Conservation (phyloP, 1,140 invertebrate species). For the Papilio helenus region DNA sequence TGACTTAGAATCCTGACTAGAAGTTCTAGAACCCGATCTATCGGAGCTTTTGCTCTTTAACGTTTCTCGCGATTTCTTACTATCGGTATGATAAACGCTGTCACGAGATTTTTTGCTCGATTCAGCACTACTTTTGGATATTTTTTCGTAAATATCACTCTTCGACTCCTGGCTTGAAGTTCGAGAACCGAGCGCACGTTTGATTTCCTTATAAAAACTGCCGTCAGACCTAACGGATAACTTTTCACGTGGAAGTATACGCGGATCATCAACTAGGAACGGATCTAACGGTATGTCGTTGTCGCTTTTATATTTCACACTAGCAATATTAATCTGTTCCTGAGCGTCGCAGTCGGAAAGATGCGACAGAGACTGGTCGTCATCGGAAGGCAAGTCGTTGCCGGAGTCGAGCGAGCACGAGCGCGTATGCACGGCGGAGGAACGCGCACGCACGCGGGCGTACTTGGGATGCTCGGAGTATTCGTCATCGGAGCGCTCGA, state of each 20-base stretch:
- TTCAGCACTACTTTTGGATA: constrained; percentile 85
- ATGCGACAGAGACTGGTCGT: constrained; percentile 84
- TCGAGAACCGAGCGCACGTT: constrained; percentile 84
- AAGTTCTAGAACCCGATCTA: constrained; percentile 83
- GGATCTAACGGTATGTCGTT: constrained; percentile 85
- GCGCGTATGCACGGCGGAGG: constrained; percentile 76
- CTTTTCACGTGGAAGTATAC: constrained; percentile 86
- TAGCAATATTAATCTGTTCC: constrained; percentile 62
- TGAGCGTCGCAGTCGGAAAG: constrained; percentile 75
- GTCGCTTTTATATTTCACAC: constrained; percentile 85
- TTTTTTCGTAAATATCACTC: constrained; percentile 86
- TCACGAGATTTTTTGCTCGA: constrained; percentile 85
- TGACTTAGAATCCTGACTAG: constrained; percentile 86
- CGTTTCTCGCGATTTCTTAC: constrained; percentile 85
- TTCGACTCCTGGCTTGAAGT: constrained; percentile 87
- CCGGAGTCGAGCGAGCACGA: constrained; percentile 88
- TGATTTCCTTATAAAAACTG: constrained; percentile 87
- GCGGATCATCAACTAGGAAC: constrained; percentile 86
- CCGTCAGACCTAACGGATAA: constrained; percentile 87
- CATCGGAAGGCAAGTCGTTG: constrained; percentile 87
- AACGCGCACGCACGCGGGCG: constrained; percentile 59
- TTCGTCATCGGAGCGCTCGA: constrained; percentile 89
- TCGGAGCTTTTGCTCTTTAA: constrained; percentile 84
- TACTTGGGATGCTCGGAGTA: constrained; percentile 72
- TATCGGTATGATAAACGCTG: constrained; percentile 85